phyloP scores from a whole-genome alignment of 2,113 vertebrate species.

The Takifugu flavidus region DNA sequence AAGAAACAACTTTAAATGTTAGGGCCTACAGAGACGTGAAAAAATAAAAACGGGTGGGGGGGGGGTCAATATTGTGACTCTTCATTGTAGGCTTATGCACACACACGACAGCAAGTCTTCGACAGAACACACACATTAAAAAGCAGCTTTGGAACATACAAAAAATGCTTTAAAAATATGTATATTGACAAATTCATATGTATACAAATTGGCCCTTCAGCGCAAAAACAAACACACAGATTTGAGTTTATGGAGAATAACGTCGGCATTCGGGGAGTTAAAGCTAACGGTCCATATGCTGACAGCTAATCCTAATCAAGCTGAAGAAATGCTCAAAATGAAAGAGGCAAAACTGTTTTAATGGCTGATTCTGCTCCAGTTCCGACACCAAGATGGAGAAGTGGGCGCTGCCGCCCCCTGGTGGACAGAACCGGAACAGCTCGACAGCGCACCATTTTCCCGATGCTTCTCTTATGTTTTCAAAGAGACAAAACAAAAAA shows the following conservation, averaged over 20 bases:
- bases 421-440: constrained; percentile 16
- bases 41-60: constrained; percentile 24
- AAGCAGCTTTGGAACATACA: constrained; percentile 82
- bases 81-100: constrained; percentile 60
- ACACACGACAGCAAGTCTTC: constrained; percentile 63
- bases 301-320: constrained; percentile 33
- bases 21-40: constrained; percentile 48
- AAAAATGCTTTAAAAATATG: constrained; percentile 80
- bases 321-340: constrained; percentile 16
- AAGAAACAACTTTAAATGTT: constrained; percentile 60
- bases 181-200: constrained; percentile 80
- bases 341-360: neutral
- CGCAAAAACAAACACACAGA: constrained; percentile 65
- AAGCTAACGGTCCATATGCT: constrained; percentile 2
- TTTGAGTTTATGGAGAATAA: constrained; percentile 46
- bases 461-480: neutral
- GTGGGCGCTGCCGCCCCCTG: constrained; percentile 55
- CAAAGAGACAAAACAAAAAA: neutral
- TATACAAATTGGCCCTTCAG: constrained; percentile 78
- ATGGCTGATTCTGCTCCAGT: too few relatives aligned
- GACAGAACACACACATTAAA: constrained; percentile 72
- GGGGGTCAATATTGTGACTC: constrained; percentile 62
- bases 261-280: constrained; percentile 22
- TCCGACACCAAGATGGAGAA: too few relatives aligned
- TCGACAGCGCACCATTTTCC: neutral